A percentile compares a stretch with the other conserved stretches of the same genome.
Conservation (phyloP, 2,888 invertebrate genomes). For the Rotaria macrura region DNA sequence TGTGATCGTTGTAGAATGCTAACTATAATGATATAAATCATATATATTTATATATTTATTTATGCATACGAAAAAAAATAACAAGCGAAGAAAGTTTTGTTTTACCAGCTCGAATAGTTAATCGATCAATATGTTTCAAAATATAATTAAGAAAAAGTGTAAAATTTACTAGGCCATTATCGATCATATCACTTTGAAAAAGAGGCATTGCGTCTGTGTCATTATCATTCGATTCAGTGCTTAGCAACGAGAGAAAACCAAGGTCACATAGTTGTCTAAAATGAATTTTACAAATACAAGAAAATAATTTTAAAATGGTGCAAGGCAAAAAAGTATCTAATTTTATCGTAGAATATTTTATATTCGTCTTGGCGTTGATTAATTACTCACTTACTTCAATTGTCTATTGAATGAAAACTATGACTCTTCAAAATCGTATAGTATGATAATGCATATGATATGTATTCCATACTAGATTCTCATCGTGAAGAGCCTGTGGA, state of each 20-base stretch:
- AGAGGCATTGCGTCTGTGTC: neutral
- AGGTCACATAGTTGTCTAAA: conserved; percentile 16
- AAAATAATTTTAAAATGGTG: too few species aligned
- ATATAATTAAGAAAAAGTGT: neutral
- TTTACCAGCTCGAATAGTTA: neutral
- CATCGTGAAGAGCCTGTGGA: too few species aligned
- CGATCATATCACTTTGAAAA: conserved; percentile 17
- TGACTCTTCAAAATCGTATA: too few species aligned
- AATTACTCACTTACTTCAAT: too few species aligned
- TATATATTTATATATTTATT: too few species aligned
- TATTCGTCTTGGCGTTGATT: too few species aligned
- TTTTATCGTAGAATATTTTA: too few species aligned
- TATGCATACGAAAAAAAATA: too few species aligned
- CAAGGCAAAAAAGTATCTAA: too few species aligned
- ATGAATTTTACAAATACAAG: neutral
- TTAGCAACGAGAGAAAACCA: neutral
- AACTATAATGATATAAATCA: neutral
- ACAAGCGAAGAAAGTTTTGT: neutral
- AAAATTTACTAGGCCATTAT: neutral
- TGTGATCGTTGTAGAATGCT: conserved; percentile 9
- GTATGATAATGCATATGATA: too few species aligned
- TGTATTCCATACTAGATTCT: too few species aligned
- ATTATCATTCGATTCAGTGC: neutral
- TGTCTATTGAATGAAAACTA: too few species aligned
- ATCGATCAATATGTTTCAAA: neutral